phyloP scores from a whole-genome alignment of 2,113 vertebrate species.

The Cyrtonyx montezumae region DNA sequence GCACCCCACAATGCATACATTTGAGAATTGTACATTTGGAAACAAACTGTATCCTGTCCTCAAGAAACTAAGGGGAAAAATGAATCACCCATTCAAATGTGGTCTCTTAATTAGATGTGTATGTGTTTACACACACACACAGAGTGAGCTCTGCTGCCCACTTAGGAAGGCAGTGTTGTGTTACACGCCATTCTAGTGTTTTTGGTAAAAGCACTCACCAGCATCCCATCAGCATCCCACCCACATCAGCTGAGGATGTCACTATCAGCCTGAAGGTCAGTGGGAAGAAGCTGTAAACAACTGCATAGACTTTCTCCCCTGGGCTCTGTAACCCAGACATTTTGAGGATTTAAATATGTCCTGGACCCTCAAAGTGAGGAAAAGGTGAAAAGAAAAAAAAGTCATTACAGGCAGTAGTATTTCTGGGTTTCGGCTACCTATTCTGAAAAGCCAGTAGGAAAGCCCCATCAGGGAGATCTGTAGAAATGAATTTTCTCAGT shows the following conservation, averaged over 20 bases:
- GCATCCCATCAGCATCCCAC: neutral
- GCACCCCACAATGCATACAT: neutral
- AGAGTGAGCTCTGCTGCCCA: slow-evolving; percentile 8
- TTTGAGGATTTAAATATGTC: slow-evolving; percentile 17
- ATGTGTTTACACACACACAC: neutral
- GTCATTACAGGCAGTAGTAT: neutral
- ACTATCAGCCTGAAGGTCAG: neutral
- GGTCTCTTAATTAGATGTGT: slow-evolving; percentile 11
- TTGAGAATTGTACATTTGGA: neutral
- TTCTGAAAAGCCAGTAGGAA: slow-evolving; percentile 51
- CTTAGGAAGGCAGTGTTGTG: neutral
- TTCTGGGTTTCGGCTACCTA: slow-evolving; percentile 39
- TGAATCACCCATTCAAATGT: slow-evolving; percentile 4
- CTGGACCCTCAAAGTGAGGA: neutral
- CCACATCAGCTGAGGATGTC: neutral
- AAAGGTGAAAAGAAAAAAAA: neutral
- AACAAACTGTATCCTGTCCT: neutral
- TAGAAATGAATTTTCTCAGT: slow-evolving; percentile 57
- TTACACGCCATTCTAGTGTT: neutral
- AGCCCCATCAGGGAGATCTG: slow-evolving; percentile 37
- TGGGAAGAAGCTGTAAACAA: slow-evolving; percentile 31
- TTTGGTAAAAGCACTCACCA: neutral
- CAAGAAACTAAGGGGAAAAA: neutral
- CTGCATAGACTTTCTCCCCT: slow-evolving; percentile 23
- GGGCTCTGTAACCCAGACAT: slow-evolving; percentile 52